Percentiles rank a stretch among this genome's conserved stretches.
phyloP scores from a whole-genome alignment of 2,888 invertebrate species.

The Phengaris arion region DNA sequence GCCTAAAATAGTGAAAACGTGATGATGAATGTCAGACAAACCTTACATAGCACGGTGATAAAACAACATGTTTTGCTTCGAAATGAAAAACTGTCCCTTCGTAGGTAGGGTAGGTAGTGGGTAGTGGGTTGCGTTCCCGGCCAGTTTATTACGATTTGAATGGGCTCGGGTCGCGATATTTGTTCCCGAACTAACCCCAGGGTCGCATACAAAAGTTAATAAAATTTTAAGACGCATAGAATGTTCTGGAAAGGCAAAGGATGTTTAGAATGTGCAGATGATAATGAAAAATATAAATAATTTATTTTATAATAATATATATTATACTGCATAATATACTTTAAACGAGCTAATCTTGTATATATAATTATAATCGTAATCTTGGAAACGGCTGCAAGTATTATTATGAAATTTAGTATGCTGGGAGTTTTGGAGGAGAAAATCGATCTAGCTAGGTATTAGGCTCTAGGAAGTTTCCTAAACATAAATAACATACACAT shows the following conservation, averaged over 20 bases:
- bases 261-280: neutral
- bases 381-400: too few relatives aligned
- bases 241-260: neutral
- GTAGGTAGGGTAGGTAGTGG: neutral
- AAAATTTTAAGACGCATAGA: slow-evolving; percentile 18
- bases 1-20: too few relatives aligned
- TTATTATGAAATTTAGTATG: too few relatives aligned
- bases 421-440: too few relatives aligned
- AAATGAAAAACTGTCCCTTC: slow-evolving; percentile 14
- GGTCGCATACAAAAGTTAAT: slow-evolving; percentile 18
- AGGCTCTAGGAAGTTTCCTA: too few relatives aligned
- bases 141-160: slow-evolving; percentile 58
- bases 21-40: too few relatives aligned
- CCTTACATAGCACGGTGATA: neutral
- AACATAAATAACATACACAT: too few relatives aligned
- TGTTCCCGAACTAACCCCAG: slow-evolving; percentile 20
- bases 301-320: too few relatives aligned
- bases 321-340: too few relatives aligned
- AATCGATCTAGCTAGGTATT: too few relatives aligned
- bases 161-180: slow-evolving; percentile 47
- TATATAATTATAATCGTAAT: too few relatives aligned
- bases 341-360: too few relatives aligned
- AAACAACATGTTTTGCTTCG: neutral
- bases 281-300: neutral
- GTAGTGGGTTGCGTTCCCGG: slow-evolving; percentile 35